phyloP scores from a whole-genome alignment of 2,888 invertebrate species.

The Neocrepidodera transversa region DNA sequence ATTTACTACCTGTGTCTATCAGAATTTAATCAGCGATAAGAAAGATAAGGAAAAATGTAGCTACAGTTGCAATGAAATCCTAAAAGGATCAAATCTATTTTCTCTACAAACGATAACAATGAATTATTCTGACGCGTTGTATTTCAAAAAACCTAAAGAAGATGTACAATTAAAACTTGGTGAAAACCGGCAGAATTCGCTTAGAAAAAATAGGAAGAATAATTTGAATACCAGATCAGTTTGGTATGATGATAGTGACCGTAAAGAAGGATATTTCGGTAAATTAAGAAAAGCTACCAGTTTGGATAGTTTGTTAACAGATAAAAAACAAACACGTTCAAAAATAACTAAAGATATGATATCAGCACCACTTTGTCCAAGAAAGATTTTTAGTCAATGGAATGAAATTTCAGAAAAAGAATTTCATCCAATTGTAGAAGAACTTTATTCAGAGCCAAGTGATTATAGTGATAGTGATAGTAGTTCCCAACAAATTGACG shows the following conservation, averaged over 20 bases:
- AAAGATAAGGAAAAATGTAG: conserved; percentile 5
- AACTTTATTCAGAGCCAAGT: background rate
- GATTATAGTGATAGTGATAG: conserved; percentile 12
- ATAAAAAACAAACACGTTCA: background rate
- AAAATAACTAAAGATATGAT: conserved; percentile 31
- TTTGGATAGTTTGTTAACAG: conserved; percentile 28
- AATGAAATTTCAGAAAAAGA: conserved; percentile 2
- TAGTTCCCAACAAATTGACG: background rate
- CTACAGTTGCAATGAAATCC: conserved; percentile 5
- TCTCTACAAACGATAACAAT: background rate
- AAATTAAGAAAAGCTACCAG: conserved; percentile 32
- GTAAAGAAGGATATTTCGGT: background rate
- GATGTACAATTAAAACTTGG: background rate
- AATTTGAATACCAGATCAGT: conserved; percentile 32
- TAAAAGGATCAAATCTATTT: background rate
- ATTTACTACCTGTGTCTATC: background rate
- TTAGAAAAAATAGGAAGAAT: conserved; percentile 24
- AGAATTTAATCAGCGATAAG: conserved; percentile 15
- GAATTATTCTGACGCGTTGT: background rate
- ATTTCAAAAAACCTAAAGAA: background rate
- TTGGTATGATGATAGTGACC: conserved; percentile 34
- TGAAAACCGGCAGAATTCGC: background rate
- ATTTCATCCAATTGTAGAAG: conserved; percentile 10
- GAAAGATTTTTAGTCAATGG: conserved; percentile 27
- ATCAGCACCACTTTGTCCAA: conserved; percentile 19